Percentiles rank a stretch among this genome's conserved stretches.
These are phyloP conservation scores for Acanthopagrus latus DNA, from an alignment of 2,797 vertebrate genomes.

Conservation along the genomic window DNA sequence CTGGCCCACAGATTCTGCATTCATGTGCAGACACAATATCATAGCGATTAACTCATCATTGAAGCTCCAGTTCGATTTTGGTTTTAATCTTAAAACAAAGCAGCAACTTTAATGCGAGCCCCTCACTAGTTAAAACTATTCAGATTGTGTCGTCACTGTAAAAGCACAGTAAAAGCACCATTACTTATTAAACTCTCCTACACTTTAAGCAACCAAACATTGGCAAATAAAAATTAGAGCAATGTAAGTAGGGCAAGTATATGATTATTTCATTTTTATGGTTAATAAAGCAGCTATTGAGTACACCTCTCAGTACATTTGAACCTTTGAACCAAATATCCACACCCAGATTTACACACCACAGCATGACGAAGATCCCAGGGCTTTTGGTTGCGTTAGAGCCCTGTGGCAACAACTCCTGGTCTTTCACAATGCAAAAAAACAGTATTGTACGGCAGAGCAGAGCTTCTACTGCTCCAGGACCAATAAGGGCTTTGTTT, in stretches of 20 bases:
- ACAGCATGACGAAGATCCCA: conserved; percentile 51
- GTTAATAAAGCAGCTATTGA: neutral
- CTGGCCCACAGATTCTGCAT: too few relatives aligned
- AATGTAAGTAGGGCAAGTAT: neutral
- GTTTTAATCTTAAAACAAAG: too few relatives aligned
- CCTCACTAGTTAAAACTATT: neutral
- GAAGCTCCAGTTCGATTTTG: too few relatives aligned
- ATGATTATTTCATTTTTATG: neutral
- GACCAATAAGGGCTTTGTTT: conserved; percentile 82
- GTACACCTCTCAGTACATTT: conserved; percentile 34
- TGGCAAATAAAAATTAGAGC: neutral
- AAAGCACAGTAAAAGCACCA: neutral
- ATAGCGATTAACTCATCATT: too few relatives aligned
- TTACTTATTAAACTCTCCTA: too few relatives aligned
- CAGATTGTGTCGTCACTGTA: neutral
- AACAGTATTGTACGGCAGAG: conserved; percentile 54
- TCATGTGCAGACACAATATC: too few relatives aligned
- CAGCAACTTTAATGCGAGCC: neutral
- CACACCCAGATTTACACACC: conserved; percentile 54
- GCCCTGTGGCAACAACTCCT: conserved; percentile 67
- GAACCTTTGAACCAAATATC: conserved; percentile 47
- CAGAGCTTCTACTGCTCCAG: conserved; percentile 69
- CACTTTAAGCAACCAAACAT: neutral
- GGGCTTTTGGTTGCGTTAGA: conserved; percentile 56
- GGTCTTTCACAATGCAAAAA: conserved; percentile 67